phyloP scores from a whole-genome alignment of 2,797 vertebrate genomes.

The Hypotaenidia okinawae region DNA sequence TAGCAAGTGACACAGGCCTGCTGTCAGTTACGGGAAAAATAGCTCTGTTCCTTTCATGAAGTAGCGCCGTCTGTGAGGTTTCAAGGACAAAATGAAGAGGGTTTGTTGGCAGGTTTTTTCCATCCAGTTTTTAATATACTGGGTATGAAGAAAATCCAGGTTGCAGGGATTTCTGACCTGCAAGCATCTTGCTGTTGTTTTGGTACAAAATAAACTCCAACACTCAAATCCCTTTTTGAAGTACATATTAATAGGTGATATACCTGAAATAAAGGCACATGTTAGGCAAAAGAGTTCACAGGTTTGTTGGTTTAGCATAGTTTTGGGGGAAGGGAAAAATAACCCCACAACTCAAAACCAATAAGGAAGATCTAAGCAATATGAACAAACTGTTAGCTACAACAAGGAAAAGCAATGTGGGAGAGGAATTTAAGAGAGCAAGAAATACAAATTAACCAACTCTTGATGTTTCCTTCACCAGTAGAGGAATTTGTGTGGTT shows the following conservation, averaged over 20 bases:
- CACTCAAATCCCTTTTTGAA: neutral
- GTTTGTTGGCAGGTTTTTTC: accelerated
- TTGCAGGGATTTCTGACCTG: neutral
- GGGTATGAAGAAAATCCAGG: neutral
- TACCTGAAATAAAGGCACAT: neutral
- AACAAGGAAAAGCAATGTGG: neutral
- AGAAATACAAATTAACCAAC: neutral
- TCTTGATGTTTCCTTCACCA: neutral
- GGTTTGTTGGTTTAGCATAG: neutral
- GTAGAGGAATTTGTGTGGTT: neutral
- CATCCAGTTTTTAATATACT: neutral
- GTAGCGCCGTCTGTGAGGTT: neutral
- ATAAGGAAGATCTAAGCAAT: neutral
- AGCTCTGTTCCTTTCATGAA: neutral
- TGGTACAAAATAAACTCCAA: neutral
- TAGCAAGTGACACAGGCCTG: neutral
- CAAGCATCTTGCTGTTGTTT: neutral
- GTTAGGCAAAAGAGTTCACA: neutral
- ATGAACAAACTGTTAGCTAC: neutral
- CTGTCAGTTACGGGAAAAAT: neutral
- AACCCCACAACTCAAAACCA: neutral
- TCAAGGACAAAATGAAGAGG: conserved; percentile 9
- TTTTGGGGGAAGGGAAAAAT: neutral
- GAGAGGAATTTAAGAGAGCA: neutral
- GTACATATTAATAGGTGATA: neutral